Evolutionary conservation across 2,888 invertebrate genomes (phyloP), one percentile per base, ranked within the genome.

Genomic region (Coronaproctus castanopsis): DNA sequence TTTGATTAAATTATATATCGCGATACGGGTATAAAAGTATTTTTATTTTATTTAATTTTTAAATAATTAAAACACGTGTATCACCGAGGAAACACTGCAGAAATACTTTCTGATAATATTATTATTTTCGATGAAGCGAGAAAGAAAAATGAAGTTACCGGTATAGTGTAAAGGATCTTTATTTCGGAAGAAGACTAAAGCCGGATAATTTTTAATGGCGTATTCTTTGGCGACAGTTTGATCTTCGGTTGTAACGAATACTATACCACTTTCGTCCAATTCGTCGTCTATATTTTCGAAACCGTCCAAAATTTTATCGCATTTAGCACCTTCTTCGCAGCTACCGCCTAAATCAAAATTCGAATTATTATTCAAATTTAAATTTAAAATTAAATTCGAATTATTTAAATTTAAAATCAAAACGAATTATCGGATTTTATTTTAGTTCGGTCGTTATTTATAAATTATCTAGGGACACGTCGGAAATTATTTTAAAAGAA

Each of bases 211-310:
- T 70, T 86, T 90, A 67, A 92, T 84, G 63, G 84, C 85, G 67
- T 87, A 80, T 70, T 89, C 87, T 73, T 86, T 87, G 8, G 91
- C 90, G 58, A 89, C 73, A 1, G 71, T 69, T 3, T 78, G 75
- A 68, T 93, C 92, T 74, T 91, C 91, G 18, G 92, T 92, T 49
- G 91, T 91, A 0, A 92, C 91, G 69, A 92, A 90, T 63, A 91
- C 86, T 66, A 92, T 92, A 57, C 92, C 92, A 60, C 85, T 85
- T 73, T 91, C 90, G 69, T 92, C 91, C 1, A 91, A 74, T 70
- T 92, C 92, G 70, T 92, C 92, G 66, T 92, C 92, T 66, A 92
- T 91, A 68, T 88, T 88, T 71, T 91, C 91, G 61, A 92, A 74
- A 68, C 89, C 88, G 23, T 85, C 82, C 20, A 92, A 74, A 63